phyloP scores from a whole-genome alignment of 1,140 invertebrate genomes.

The Leucophenga varia region DNA sequence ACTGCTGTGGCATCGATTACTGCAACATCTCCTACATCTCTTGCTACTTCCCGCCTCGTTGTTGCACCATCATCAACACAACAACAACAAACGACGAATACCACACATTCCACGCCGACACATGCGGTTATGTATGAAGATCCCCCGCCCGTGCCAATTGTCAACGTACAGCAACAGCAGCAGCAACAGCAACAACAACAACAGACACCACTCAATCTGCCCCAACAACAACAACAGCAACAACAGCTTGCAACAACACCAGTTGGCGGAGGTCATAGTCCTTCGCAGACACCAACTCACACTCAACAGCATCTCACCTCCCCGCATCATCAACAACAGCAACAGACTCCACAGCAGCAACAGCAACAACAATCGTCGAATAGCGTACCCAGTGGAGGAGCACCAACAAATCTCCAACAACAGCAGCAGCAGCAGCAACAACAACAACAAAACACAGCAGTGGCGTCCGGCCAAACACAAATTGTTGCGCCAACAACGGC shows the following conservation, averaged over 20 bases:
- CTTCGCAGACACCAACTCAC: constrained; percentile 45
- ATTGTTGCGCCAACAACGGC: constrained; percentile 56
- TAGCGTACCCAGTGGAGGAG: constrained; percentile 24
- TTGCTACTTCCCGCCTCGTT: constrained; percentile 36
- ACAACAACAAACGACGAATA: constrained; percentile 36
- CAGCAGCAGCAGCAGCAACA: constrained; percentile 36
- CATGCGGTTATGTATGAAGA: constrained; percentile 56
- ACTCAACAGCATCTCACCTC: constrained; percentile 49
- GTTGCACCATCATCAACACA: constrained; percentile 30
- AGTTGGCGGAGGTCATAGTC: constrained; percentile 43
- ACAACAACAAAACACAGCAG: constrained; percentile 46
- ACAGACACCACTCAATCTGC: constrained; percentile 32
- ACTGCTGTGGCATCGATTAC: constrained; percentile 29
- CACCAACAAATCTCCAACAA: constrained; percentile 39
- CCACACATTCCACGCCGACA: constrained; percentile 56
- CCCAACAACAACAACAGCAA: constrained; percentile 38
- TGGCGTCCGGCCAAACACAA: constrained; percentile 50
- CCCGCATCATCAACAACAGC: constrained; percentile 47
- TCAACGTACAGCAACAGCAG: constrained; percentile 35
- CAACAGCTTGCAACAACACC: constrained; percentile 41
- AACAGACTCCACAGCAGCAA: constrained; percentile 31
- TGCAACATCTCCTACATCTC: constrained; percentile 29
- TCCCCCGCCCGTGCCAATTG: constrained; percentile 48
- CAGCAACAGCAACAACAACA: constrained; percentile 24
- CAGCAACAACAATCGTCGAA: constrained; percentile 16